Conservation (phyloP, 2,113 vertebrate genomes). For the Podarcis raffonei region DNA sequence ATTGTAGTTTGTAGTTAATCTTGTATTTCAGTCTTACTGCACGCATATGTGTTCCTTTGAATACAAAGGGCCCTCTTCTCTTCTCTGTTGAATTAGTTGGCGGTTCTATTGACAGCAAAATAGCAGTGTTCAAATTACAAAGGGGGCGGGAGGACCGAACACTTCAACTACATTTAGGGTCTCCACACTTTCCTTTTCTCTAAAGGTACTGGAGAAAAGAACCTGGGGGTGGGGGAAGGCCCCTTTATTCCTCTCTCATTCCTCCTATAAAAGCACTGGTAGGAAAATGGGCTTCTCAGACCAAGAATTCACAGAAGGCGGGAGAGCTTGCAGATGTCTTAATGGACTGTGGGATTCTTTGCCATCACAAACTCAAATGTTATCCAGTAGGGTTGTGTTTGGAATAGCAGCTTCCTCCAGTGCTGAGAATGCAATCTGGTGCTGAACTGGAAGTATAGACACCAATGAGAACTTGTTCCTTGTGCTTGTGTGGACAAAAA, state of each 20-base stretch:
- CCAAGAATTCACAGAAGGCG: conserved; percentile 24
- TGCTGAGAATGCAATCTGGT: neutral
- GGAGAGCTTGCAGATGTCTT: neutral
- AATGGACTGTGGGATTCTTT: conserved; percentile 1
- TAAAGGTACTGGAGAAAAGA: conserved; percentile 18
- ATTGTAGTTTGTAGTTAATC: conserved; percentile 25
- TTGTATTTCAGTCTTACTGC: conserved; percentile 7
- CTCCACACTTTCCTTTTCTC: conserved; percentile 9
- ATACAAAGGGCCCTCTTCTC: conserved; percentile 7
- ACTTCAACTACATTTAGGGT: conserved; percentile 26
- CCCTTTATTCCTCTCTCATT: neutral
- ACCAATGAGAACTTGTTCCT: neutral
- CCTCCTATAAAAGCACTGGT: conserved; percentile 2
- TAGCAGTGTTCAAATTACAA: conserved; percentile 30
- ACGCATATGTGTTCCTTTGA: conserved; percentile 13
- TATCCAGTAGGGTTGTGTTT: neutral
- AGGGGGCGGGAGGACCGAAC: neutral
- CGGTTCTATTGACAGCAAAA: conserved; percentile 33
- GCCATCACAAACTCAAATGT: neutral
- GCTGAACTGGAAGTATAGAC: neutral
- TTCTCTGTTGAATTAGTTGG: conserved; percentile 26
- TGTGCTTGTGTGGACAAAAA: neutral
- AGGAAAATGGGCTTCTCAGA: conserved; percentile 13
- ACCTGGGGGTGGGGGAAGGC: neutral
- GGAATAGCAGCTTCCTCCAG: neutral